Evolutionary conservation across 2,113 vertebrate species (phyloP).

Genomic region (Martes martes): DNA sequence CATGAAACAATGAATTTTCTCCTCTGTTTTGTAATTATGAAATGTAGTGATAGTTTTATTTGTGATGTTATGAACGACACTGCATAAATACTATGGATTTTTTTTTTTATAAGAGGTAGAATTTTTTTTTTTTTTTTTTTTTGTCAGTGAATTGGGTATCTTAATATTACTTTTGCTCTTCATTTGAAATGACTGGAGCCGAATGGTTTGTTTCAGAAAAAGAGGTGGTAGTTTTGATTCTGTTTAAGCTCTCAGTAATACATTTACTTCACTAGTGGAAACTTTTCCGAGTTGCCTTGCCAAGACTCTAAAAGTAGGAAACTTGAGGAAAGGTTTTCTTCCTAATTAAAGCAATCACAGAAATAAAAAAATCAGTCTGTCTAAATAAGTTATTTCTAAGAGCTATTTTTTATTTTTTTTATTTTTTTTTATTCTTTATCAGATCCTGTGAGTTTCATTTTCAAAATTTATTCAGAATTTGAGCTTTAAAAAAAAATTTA

Average conservation of each 20-base stretch:
- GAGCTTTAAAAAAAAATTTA: neutral
- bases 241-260: slow-evolving; percentile 46
- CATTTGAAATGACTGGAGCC: neutral
- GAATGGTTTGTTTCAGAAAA: slow-evolving; percentile 44
- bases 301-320: slow-evolving; percentile 36
- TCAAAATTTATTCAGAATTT: slow-evolving; percentile 36
- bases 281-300: slow-evolving; percentile 35
- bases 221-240: slow-evolving; percentile 29
- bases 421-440: neutral
- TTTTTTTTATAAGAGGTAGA: neutral
- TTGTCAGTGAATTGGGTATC: neutral
- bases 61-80: neutral
- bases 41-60: neutral
- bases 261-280: slow-evolving; percentile 53
- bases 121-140: neutral
- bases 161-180: slow-evolving; percentile 18
- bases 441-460: neutral
- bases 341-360: slow-evolving; percentile 46
- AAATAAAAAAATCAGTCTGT: neutral
- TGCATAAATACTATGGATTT: neutral
- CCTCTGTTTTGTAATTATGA: neutral
- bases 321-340: slow-evolving; percentile 40
- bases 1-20: neutral
- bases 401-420: neutral
- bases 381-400: neutral